A percentile compares a stretch with the other conserved stretches of the same genome.
Evolutionary conservation across 2,113 vertebrate species (phyloP).

Genomic region (Gopherus evgoodei): DNA sequence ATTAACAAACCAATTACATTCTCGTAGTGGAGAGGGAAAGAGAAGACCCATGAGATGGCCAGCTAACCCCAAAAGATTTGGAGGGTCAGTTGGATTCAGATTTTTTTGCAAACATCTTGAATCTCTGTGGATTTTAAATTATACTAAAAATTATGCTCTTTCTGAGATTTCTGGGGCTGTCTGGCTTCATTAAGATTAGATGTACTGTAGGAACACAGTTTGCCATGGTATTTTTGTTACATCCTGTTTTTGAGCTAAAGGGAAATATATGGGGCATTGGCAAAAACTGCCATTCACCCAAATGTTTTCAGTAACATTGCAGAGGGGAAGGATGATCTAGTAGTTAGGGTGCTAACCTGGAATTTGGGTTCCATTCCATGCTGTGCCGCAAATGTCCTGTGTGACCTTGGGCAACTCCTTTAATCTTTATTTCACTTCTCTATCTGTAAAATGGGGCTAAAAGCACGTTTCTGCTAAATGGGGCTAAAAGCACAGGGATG

Average conservation of each 20-base stretch:
- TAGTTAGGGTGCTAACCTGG: neutral
- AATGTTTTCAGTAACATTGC: neutral
- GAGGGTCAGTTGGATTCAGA: neutral
- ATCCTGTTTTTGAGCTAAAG: neutral
- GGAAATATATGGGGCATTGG: neutral
- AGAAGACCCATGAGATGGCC: neutral
- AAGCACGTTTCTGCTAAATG: neutral
- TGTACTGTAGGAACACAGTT: neutral
- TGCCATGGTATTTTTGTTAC: neutral
- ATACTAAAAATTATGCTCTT: neutral
- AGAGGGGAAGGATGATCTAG: neutral
- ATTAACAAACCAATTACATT: neutral
- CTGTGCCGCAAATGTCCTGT: neutral
- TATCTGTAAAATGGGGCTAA: neutral
- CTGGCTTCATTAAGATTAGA: neutral
- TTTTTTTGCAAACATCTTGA: neutral
- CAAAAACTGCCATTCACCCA: neutral
- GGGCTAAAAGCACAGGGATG: neutral
- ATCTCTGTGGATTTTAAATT: neutral
- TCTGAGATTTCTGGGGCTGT: neutral
- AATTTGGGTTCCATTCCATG: neutral
- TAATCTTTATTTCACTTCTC: neutral
- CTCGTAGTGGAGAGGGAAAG: rapidly evolving
- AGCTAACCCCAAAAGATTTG: neutral
- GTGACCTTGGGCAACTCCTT: neutral